Conservation (phyloP, 2,797 vertebrate species). For the Avahi laniger region DNA sequence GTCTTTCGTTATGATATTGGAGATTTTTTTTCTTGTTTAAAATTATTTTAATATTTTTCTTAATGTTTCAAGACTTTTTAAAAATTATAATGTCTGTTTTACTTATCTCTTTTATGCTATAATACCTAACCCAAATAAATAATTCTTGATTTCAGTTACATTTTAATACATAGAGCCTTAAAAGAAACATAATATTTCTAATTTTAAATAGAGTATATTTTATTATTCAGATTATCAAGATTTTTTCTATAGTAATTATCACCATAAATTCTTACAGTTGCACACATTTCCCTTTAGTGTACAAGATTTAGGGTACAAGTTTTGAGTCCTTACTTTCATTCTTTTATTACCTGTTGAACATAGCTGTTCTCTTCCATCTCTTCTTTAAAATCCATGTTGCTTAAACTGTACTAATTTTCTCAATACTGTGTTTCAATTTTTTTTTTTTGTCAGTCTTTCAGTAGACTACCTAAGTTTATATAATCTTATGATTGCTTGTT, state of each 20-base stretch:
- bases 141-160: conserved; percentile 11
- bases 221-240: conserved; percentile 7
- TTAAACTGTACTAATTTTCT: conserved; percentile 22
- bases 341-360: neutral
- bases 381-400: neutral
- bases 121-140: neutral
- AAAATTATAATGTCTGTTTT: neutral
- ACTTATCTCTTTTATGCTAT: neutral
- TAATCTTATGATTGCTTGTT: neutral
- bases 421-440: neutral
- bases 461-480: neutral
- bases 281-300: neutral
- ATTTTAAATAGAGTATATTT: neutral
- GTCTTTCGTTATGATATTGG: neutral
- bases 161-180: neutral
- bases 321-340: conserved; percentile 32
- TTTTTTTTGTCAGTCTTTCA: neutral
- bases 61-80: neutral
- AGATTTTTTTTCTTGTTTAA: conserved; percentile 17
- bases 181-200: neutral
- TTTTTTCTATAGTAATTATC: neutral
- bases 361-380: neutral
- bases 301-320: neutral
- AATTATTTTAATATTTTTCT: neutral
- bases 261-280: neutral